A percentile compares a stretch with the other conserved stretches of the same genome.
Evolutionary conservation across 2,113 vertebrate genomes (phyloP).

Genomic region (Oreotrochilus melanogaster): DNA sequence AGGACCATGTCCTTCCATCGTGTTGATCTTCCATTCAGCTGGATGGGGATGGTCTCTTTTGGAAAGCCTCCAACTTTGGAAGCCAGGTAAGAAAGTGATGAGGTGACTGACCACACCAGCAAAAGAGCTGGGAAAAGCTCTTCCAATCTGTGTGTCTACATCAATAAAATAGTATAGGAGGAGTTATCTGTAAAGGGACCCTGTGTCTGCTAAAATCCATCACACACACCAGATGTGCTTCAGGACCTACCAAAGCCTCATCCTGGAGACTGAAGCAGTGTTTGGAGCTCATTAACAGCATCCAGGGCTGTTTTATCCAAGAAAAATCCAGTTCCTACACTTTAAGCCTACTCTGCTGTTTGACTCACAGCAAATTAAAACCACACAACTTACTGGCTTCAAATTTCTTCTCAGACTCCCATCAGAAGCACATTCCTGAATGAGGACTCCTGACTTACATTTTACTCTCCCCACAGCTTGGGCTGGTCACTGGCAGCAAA

Average conservation of each 20-base stretch:
- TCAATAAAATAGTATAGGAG: background rate
- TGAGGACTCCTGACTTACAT: background rate
- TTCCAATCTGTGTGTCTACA: background rate
- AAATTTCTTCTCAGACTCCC: background rate
- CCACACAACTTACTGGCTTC: background rate
- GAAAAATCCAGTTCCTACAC: background rate
- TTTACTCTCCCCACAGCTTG: background rate
- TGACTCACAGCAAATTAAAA: background rate
- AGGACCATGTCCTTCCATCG: background rate
- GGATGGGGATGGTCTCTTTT: background rate
- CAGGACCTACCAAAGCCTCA: background rate
- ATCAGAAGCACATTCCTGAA: background rate
- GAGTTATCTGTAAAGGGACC: background rate
- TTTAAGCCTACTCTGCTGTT: background rate
- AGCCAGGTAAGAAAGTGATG: background rate
- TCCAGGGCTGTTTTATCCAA: background rate
- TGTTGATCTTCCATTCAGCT: background rate
- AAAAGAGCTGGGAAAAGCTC: background rate
- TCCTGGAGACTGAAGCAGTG: accelerated
- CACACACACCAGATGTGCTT: background rate
- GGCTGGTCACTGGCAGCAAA: background rate
- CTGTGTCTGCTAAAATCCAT: background rate
- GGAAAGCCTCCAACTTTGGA: background rate
- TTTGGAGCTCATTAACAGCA: background rate
- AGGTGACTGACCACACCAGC: background rate